A percentile compares a stretch with the other conserved stretches of the same genome.
phyloP scores from a whole-genome alignment of 2,888 invertebrate species.

The Lepas anatifera region DNA sequence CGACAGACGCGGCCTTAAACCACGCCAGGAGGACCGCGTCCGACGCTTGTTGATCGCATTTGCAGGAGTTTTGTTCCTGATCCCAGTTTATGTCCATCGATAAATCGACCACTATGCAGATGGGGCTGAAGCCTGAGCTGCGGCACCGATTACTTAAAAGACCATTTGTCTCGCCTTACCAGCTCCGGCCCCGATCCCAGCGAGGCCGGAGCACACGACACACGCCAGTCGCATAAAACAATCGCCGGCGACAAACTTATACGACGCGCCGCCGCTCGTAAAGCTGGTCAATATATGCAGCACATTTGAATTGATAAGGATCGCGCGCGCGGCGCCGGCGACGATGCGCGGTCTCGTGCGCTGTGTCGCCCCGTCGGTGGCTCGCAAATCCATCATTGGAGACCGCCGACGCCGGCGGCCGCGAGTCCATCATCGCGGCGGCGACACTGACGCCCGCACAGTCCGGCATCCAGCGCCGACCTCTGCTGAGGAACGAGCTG shows the following conservation, averaged over 20 bases:
- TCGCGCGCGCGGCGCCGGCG: neutral
- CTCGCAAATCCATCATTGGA: neutral
- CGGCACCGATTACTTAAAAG: neutral
- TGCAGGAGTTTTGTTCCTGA: neutral
- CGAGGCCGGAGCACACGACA: neutral
- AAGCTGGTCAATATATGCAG: neutral
- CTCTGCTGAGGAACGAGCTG: neutral
- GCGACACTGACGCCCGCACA: neutral
- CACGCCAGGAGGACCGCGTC: too few relatives aligned
- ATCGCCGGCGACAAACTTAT: neutral
- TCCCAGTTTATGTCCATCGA: neutral
- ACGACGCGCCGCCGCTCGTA: neutral
- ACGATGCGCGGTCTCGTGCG: neutral
- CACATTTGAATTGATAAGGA: conserved; percentile 7
- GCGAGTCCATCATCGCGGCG: neutral
- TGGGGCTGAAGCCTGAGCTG: neutral
- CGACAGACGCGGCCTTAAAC: too few relatives aligned
- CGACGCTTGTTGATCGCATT: neutral
- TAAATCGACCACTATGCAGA: neutral
- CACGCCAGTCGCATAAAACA: conserved; percentile 1
- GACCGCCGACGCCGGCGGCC: neutral
- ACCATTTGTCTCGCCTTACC: neutral
- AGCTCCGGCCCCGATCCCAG: too few relatives aligned
- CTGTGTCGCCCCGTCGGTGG: neutral
- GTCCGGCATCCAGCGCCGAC: neutral